These are phyloP conservation scores for Orchestia grillus DNA, from an alignment of 1,140 invertebrate species.

Conservation along the genomic window DNA sequence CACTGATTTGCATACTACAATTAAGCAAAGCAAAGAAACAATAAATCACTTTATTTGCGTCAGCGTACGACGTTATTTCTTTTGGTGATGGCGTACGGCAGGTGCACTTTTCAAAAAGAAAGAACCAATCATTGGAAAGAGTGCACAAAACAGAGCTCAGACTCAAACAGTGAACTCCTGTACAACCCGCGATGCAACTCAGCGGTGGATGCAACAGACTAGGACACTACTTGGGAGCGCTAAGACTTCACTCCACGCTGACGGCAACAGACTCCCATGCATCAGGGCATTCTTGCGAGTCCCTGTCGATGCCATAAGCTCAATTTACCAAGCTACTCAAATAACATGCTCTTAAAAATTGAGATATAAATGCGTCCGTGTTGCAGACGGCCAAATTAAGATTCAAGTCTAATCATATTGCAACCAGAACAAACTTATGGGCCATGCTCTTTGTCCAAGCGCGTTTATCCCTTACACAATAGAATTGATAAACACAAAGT, in stretches of 20 bases:
- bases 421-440: neutral
- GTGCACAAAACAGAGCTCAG: no score
- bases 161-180: no score
- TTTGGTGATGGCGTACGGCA: no score
- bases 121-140: no score
- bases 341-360: neutral
- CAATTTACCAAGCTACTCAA: neutral
- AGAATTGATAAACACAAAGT: neutral
- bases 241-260: neutral
- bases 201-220: neutral
- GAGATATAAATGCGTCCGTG: neutral
- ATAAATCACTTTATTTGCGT: no score
- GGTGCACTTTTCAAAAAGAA: no score
- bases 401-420: neutral
- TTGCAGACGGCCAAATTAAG: neutral
- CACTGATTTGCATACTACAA: neutral
- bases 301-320: neutral
- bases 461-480: neutral
- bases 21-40: neutral
- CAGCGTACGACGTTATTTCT: no score
- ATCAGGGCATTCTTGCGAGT: neutral
- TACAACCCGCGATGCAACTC: neutral
- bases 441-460: neutral
- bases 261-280: neutral
- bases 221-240: neutral